Evolutionary conservation across 2,113 vertebrate species (phyloP), one percentile per base, ranked within the genome.

Genomic region (Protomyctophum bolini): DNA sequence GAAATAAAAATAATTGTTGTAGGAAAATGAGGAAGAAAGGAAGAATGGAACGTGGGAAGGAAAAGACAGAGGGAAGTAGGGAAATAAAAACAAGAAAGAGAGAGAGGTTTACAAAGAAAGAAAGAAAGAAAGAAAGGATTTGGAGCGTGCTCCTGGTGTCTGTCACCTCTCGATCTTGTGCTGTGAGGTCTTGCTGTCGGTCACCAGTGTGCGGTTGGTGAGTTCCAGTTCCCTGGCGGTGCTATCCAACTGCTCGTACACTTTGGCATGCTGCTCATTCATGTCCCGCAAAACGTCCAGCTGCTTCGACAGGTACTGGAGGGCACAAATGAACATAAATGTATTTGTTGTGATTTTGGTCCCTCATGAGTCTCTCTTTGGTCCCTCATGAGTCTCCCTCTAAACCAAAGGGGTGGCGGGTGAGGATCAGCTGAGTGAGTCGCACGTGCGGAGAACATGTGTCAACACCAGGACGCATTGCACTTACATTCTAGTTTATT

Each of bases 231-330:
- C 96, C 9, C 97, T 89, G 0, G 98, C 96, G 0, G 96, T 96
- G 68, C 96, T 91, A 50, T 99, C 98, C 90, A 99, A 90, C 92
- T 99, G 98, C 92, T 99, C 98, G 0, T 99, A 99, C 66, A 99
- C 97, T 83, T 98, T 98, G 0, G 97, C 97, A 0, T 99, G 97
- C 80, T 99, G 98, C 71, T 99, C 98, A 0, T 99, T 99, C 94
- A 99, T 96, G 46, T 97, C 97, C 58, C 98, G 92, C 28, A 99
- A 84, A 8, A 93, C 97, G 70, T 99, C 98, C 66, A 99, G 93
- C 86, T 99, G 98, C 86, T 98, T 98, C 54, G 95, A 95, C 83
- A 99, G 89, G 88, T 99, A 99, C 97, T 98, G 68, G 1, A 6
- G 6, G 21, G 61, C 10, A 72, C 1, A 21, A 41, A 41, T 41